These are phyloP conservation scores for Sebastes nivosus DNA, from an alignment of 2,797 vertebrate genomes.

Conservation along the genomic window DNA sequence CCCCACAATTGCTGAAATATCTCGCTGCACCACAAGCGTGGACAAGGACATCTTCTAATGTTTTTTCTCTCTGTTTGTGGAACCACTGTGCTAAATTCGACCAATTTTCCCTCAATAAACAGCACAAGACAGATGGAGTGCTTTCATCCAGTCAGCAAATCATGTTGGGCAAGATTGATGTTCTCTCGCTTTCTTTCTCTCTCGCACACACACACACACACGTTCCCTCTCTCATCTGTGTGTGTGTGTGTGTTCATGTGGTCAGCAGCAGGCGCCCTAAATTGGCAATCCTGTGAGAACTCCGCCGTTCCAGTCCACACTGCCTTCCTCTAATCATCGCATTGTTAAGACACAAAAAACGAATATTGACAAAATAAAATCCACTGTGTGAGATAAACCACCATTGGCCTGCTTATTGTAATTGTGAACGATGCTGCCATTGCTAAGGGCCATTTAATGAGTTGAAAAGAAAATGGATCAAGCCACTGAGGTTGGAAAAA, in stretches of 20 bases:
- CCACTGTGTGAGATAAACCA: not conserved
- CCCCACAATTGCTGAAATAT: slow-evolving; percentile 26
- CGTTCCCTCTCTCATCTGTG: slow-evolving; percentile 24
- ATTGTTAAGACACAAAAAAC: slow-evolving; percentile 27
- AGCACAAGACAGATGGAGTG: slow-evolving; percentile 76
- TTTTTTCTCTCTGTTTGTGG: slow-evolving; percentile 57
- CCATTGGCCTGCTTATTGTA: not conserved
- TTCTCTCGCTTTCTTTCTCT: slow-evolving; percentile 53
- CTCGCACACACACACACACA: not conserved
- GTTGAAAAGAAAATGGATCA: not conserved
- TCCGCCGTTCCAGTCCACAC: slow-evolving; percentile 6
- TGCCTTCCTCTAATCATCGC: slow-evolving; percentile 27
- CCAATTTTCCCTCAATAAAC: slow-evolving; percentile 74
- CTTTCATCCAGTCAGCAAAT: slow-evolving; percentile 80
- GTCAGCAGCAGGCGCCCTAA: slow-evolving; percentile 43
- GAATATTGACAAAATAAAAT: slow-evolving; percentile 29
- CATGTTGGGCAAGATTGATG: slow-evolving; percentile 78
- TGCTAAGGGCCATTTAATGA: not conserved
- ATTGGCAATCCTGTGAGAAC: slow-evolving; percentile 61
- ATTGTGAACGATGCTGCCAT: not conserved
- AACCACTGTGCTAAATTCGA: slow-evolving; percentile 64
- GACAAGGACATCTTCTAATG: slow-evolving; percentile 55
- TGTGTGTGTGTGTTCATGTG: slow-evolving; percentile 23
- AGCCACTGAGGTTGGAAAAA: not conserved
- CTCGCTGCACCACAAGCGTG: slow-evolving; percentile 31